Percentiles rank a stretch among this genome's conserved stretches.
phyloP scores from a whole-genome alignment of 37 sponge, comb jelly and placozoan genomes.

The Dysidea cf. avara region DNA sequence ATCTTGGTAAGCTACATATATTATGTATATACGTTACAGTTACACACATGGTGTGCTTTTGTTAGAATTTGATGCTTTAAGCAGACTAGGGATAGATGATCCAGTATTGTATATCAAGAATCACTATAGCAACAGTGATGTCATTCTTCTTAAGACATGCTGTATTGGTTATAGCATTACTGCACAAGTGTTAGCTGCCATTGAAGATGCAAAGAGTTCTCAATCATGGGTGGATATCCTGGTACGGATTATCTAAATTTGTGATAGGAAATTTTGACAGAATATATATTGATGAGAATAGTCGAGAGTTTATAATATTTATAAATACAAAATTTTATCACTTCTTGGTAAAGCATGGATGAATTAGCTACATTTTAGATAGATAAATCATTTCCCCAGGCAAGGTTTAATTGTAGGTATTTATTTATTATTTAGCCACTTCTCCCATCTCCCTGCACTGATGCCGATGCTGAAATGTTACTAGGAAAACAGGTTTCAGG shows the following conservation, averaged over 20 bases:
- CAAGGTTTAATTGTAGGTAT: not conserved
- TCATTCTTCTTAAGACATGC: conserved; percentile 44
- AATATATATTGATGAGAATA: no score
- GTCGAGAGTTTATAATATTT: no score
- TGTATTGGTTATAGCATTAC: conserved; percentile 30
- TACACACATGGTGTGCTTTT: not conserved
- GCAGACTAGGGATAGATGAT: conserved; percentile 67
- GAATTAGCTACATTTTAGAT: no score
- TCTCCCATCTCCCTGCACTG: conserved; percentile 54
- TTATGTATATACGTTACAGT: not conserved
- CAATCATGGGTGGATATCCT: conserved; percentile 65
- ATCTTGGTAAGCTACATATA: conserved; percentile 52
- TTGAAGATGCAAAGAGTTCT: conserved; percentile 57
- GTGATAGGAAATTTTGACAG: no score
- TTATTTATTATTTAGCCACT: conserved; percentile 21
- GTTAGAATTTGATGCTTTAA: conserved; percentile 81
- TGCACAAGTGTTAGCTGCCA: conserved; percentile 50
- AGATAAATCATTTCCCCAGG: no score
- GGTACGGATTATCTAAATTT: conserved; percentile 37
- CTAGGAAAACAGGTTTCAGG: conserved; percentile 14
- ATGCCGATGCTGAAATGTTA: conserved; percentile 48
- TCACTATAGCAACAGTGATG: conserved; percentile 34
- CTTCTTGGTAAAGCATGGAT: no score
- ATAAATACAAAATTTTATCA: no score
- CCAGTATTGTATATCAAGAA: conserved; percentile 45